Conservation (phyloP, 2,888 invertebrate species). For the Serrognathus titanus region DNA sequence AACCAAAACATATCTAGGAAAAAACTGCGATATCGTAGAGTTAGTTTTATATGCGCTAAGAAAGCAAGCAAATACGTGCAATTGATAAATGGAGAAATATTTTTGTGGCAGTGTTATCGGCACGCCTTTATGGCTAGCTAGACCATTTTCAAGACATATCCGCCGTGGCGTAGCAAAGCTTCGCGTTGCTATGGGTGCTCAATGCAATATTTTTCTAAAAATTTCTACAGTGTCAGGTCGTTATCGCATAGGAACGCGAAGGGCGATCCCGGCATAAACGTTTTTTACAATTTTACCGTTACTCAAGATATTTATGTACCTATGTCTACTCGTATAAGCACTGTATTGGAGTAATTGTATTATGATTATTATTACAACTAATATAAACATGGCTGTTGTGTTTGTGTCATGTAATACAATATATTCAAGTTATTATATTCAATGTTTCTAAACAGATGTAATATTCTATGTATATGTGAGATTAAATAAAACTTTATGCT, state of each 20-base stretch:
- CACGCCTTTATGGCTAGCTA: constrained; percentile 35
- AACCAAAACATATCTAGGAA: constrained; percentile 20
- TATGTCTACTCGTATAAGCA: constrained; percentile 26
- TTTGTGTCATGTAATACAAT: constrained; percentile 42
- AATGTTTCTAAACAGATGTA: constrained; percentile 42
- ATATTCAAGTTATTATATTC: constrained; percentile 42
- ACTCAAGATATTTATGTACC: constrained; percentile 35
- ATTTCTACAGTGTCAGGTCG: constrained; percentile 41
- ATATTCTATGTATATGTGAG: constrained; percentile 46
- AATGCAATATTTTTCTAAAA: constrained; percentile 28
- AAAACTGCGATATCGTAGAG: constrained; percentile 20
- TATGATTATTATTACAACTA: constrained; percentile 9
- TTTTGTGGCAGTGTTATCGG: constrained; percentile 44
- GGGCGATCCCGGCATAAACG: constrained; percentile 39
- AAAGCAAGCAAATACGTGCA: constrained; percentile 9
- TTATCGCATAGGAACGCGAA: constrained; percentile 48
- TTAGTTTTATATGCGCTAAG: constrained; percentile 6
- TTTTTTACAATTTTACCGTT: constrained; percentile 47
- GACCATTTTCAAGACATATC: constrained; percentile 52
- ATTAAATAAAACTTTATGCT: constrained; percentile 41
- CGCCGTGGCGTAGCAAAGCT: constrained; percentile 40
- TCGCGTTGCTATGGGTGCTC: constrained; percentile 44
- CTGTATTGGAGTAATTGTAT: constrained; percentile 10
- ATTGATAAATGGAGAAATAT: constrained; percentile 40
- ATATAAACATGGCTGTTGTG: constrained; percentile 44